Conservation (phyloP, 2,888 invertebrate genomes). For the Epirrita christyi region DNA sequence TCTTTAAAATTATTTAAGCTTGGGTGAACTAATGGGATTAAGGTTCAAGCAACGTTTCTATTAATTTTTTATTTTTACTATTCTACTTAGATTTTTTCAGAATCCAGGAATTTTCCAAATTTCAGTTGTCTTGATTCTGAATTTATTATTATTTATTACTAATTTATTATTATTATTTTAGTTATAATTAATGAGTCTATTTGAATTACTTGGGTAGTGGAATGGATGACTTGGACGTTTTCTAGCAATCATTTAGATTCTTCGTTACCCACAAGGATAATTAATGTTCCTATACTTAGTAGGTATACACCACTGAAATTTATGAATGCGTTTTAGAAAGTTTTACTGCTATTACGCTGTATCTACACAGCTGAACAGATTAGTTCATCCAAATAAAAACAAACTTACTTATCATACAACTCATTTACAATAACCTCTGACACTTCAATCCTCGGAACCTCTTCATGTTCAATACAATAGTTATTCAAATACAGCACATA, state of each 20-base stretch:
- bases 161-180: too few species aligned
- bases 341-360: not conserved
- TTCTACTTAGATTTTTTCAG: too few species aligned
- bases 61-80: too few species aligned
- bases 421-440: constrained; percentile 58
- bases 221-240: not conserved
- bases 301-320: constrained; percentile 17
- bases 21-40: too few species aligned
- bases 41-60: too few species aligned
- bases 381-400: not conserved
- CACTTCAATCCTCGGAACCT: constrained; percentile 50
- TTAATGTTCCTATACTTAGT: constrained; percentile 2
- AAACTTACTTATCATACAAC: constrained; percentile 64
- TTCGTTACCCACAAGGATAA: not conserved
- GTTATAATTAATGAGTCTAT: not conserved
- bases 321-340: constrained; percentile 17
- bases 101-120: too few species aligned
- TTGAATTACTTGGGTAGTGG: not conserved
- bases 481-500: constrained; percentile 66
- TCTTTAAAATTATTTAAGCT: too few species aligned
- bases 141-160: too few species aligned
- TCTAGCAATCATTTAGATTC: not conserved
- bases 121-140: too few species aligned
- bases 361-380: not conserved
- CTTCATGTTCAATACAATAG: constrained; percentile 47